Conservation (phyloP, 2,888 invertebrate species). For the Aphidius colemani region DNA sequence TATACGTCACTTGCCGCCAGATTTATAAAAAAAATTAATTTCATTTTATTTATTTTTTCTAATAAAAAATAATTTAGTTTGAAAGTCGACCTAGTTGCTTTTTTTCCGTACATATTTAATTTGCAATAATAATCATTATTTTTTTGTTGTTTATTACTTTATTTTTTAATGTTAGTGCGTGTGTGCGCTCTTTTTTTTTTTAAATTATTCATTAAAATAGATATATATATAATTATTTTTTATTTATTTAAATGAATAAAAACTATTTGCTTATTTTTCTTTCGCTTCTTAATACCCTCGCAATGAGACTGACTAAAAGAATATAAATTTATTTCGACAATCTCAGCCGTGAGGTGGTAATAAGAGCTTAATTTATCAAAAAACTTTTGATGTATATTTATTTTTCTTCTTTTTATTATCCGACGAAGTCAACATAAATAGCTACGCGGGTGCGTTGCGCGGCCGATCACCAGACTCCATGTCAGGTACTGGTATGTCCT, state of each 20-base stretch:
- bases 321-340: conserved; percentile 11
- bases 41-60: neutral
- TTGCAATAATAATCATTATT: conserved; percentile 15
- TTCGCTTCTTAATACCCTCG: conserved; percentile 37
- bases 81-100: conserved; percentile 1
- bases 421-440: conserved; percentile 64
- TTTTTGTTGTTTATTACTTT: conserved; percentile 11
- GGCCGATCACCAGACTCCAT: conserved; percentile 80
- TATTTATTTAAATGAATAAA: conserved; percentile 14
- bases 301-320: conserved; percentile 34
- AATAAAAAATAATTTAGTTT: neutral
- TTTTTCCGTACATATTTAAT: conserved; percentile 19
- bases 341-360: conserved; percentile 33
- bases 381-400: conserved; percentile 44
- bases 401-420: conserved; percentile 58
- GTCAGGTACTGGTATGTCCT: conserved; percentile 80
- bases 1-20: conserved; percentile 37
- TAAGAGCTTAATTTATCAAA: conserved; percentile 38
- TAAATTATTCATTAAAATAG: conserved; percentile 32
- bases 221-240: conserved; percentile 27
- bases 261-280: conserved; percentile 34
- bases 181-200: conserved; percentile 38
- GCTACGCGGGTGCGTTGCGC: conserved; percentile 90
- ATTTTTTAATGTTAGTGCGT: conserved; percentile 33
- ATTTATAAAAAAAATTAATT: conserved; percentile 23